Conservation (phyloP, 2,113 vertebrate species). For the Epinephelus moara region DNA sequence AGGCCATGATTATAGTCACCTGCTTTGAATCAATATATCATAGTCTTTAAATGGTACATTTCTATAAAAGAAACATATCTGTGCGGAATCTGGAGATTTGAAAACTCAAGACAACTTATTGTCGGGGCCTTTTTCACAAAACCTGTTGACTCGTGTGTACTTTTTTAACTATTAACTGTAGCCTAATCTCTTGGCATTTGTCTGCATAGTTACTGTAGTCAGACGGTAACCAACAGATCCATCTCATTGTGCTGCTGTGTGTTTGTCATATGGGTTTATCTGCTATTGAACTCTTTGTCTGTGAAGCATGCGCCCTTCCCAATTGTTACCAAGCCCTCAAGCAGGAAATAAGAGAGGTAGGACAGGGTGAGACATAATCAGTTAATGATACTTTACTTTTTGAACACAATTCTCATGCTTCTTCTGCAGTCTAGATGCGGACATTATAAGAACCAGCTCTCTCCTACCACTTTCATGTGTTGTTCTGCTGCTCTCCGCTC, state of each 20-base stretch:
- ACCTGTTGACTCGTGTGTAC: not conserved
- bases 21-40: conserved; percentile 16
- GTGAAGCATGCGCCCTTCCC: not conserved
- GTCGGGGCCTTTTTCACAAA: not conserved
- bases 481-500: not conserved
- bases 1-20: conserved; percentile 1
- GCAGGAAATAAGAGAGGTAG: not conserved
- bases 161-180: not conserved
- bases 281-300: not conserved
- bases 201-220: too few species aligned
- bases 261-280: not conserved
- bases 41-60: not conserved
- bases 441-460: not conserved
- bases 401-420: not conserved
- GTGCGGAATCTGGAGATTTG: not conserved
- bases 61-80: not conserved
- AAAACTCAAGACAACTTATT: not conserved
- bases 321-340: conserved; percentile 1
- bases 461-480: not conserved
- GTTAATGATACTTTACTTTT: not conserved
- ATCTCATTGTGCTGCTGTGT: not conserved
- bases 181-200: conserved; percentile 1
- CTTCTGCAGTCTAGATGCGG: not conserved
- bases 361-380: not conserved
- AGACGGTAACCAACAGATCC: too few species aligned